Evolutionary conservation across 1,140 invertebrate genomes (phyloP).

Genomic region (Melitaea cinxia): DNA sequence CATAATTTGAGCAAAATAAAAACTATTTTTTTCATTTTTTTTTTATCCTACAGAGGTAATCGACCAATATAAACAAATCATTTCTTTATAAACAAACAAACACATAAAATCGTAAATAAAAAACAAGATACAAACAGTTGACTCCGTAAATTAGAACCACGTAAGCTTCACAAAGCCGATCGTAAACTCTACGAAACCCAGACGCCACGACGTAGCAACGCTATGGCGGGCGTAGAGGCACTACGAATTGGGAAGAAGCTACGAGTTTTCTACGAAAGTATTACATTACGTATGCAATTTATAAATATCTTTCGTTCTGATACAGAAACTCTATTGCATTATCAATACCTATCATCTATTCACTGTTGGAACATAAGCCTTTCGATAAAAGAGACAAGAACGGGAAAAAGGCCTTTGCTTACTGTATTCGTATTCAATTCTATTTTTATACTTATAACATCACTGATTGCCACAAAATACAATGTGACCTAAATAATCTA

Average conservation of each 20-base stretch:
- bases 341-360: no score
- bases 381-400: no score
- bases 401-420: no score
- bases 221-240: slow-evolving; percentile 3
- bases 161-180: slow-evolving; percentile 18
- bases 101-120: background rate
- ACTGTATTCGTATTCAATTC: no score
- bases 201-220: slow-evolving; percentile 12
- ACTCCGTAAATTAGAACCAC: slow-evolving; percentile 10
- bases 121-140: background rate
- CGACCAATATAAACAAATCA: background rate
- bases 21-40: no score
- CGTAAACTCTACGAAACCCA: slow-evolving; percentile 20
- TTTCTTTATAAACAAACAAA: background rate
- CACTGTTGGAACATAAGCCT: no score
- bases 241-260: slow-evolving; percentile 6
- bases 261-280: background rate
- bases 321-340: no score
- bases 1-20: no score
- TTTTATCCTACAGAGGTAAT: no score
- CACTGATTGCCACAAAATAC: no score
- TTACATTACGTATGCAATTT: background rate
- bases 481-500: no score
- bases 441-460: no score
- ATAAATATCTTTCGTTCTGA: background rate